phyloP scores from a whole-genome alignment of 1,140 invertebrate species.

The Spodoptera frugiperda region DNA sequence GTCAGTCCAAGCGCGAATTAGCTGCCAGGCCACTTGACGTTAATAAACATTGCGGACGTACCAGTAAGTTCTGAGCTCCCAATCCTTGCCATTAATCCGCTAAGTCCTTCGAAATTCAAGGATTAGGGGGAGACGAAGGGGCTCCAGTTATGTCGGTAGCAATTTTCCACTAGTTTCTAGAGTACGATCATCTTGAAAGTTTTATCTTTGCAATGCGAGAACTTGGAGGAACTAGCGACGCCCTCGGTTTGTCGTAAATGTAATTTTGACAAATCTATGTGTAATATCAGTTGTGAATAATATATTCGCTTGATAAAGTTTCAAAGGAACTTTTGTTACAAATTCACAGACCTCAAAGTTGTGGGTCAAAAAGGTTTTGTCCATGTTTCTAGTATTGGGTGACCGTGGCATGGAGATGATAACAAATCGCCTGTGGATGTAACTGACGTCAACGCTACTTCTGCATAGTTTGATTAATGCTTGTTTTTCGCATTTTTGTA shows the following conservation, averaged over 20 bases:
- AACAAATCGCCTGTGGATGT: slow-evolving; percentile 23
- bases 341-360: slow-evolving; percentile 35
- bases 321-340: slow-evolving; percentile 34
- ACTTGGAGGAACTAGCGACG: slow-evolving; percentile 15
- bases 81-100: slow-evolving; percentile 8
- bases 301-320: slow-evolving; percentile 27
- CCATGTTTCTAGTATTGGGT: slow-evolving; percentile 31
- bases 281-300: slow-evolving; percentile 36
- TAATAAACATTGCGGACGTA: slow-evolving; percentile 55
- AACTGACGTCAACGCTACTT: background rate
- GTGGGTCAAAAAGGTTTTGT: slow-evolving; percentile 32
- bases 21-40: slow-evolving; percentile 55
- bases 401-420: slow-evolving; percentile 26
- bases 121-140: background rate
- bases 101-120: slow-evolving; percentile 22
- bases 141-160: slow-evolving; percentile 42
- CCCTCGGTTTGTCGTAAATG: slow-evolving; percentile 23
- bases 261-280: slow-evolving; percentile 43
- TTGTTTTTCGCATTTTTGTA: background rate
- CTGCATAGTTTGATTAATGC: slow-evolving; percentile 14
- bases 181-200: slow-evolving; percentile 57
- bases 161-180: slow-evolving; percentile 51
- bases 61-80: slow-evolving; percentile 36
- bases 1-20: slow-evolving; percentile 59
- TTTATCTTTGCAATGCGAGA: slow-evolving; percentile 53